Conservation (phyloP, 2,113 vertebrate genomes). For the Synodontis membranacea region DNA sequence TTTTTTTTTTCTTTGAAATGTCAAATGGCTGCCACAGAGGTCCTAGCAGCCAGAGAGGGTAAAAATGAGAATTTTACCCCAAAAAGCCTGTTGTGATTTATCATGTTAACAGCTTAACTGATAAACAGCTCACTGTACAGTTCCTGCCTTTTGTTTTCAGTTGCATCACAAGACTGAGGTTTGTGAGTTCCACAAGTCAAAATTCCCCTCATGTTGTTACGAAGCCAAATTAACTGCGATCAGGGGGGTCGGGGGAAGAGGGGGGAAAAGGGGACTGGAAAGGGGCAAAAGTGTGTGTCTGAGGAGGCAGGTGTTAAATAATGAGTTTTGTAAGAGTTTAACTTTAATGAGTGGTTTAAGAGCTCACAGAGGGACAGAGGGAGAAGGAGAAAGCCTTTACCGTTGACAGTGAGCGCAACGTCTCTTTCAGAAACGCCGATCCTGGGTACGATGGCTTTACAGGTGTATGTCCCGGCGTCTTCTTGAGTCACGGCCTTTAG, state of each 20-base stretch:
- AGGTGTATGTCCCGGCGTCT: slow-evolving; percentile 83
- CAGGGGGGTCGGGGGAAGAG: too few species aligned
- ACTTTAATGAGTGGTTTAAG: slow-evolving; percentile 18
- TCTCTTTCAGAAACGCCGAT: slow-evolving; percentile 80
- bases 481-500: slow-evolving; percentile 80
- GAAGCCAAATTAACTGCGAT: neutral
- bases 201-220: neutral
- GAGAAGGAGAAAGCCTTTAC: slow-evolving; percentile 62
- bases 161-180: neutral
- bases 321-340: slow-evolving; percentile 13
- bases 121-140: neutral
- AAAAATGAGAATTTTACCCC: neutral
- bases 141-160: neutral
- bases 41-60: neutral
- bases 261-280: neutral
- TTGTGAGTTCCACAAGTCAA: neutral
- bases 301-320: slow-evolving; percentile 1
- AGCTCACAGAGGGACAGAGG: neutral
- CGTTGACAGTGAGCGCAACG: slow-evolving; percentile 84
- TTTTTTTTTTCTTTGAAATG: neutral
- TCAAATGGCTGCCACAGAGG: neutral
- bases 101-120: neutral
- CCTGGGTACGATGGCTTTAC: slow-evolving; percentile 82
- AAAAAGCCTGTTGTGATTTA: neutral
- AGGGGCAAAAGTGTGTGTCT: neutral